Evolutionary conservation across 2,113 vertebrate genomes (phyloP).

Genomic region (Drymodes brunneopygia): DNA sequence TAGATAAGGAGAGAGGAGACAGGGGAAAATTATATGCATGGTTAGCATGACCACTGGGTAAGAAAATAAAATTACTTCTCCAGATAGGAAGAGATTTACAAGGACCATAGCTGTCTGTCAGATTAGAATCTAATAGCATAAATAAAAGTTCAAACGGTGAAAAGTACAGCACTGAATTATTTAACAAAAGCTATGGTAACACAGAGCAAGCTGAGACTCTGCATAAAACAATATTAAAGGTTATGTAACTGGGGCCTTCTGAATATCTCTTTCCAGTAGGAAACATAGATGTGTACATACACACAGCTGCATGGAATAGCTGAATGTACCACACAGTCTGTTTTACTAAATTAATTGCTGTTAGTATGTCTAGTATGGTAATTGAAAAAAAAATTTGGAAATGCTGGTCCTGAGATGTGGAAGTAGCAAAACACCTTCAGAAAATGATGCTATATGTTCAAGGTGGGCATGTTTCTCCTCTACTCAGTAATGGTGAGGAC

Average conservation of each 20-base stretch:
- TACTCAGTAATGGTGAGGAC: neutral
- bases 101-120: neutral
- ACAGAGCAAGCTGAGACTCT: neutral
- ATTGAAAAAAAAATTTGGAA: neutral
- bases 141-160: constrained; percentile 16
- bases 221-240: neutral
- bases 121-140: neutral
- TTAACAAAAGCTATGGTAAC: neutral
- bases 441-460: neutral
- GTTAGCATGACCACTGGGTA: neutral
- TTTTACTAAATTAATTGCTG: neutral
- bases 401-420: neutral
- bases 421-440: neutral
- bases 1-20: neutral
- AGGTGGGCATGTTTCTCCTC: neutral
- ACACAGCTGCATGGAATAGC: neutral
- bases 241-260: neutral
- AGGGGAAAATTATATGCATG: neutral
- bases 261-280: neutral
- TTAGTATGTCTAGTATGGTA: neutral
- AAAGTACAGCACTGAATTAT: constrained; percentile 38
- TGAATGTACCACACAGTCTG: neutral
- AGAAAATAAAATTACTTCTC: constrained; percentile 28
- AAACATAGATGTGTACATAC: neutral
- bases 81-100: constrained; percentile 26